Evolutionary conservation across 2,888 invertebrate species (phyloP).

Genomic region (Morpho deidamia): DNA sequence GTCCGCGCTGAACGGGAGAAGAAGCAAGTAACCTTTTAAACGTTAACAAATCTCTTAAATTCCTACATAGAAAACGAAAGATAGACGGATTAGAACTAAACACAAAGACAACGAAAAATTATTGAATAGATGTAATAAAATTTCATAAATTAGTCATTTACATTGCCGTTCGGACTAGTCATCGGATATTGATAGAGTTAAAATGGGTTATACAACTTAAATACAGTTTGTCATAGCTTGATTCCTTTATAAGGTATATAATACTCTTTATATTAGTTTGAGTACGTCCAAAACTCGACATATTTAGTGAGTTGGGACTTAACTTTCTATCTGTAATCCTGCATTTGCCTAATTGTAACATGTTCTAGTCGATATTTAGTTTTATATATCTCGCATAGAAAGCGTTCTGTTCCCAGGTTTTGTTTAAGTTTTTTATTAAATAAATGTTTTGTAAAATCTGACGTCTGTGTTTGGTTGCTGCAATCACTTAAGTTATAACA

Average conservation of each 20-base stretch:
- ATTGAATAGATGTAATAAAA: no score
- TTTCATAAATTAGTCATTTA: no score
- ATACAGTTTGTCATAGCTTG: no score
- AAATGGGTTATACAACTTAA: no score
- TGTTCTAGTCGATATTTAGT: conserved; percentile 57
- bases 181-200: no score
- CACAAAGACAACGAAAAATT: no score
- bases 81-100: not conserved
- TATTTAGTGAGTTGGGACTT: conserved; percentile 36
- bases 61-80: not conserved
- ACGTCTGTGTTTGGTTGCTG: not conserved
- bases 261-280: no score
- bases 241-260: no score
- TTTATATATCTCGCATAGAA: conserved; percentile 62
- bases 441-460: conserved; percentile 4
- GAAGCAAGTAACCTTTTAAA: conserved; percentile 72
- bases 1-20: conserved; percentile 66
- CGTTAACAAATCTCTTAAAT: not conserved
- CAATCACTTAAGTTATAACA: not conserved
- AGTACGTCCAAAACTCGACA: conserved; percentile 4
- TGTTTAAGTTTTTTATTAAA: conserved; percentile 36
- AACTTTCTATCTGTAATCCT: conserved; percentile 48
- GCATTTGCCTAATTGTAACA: conserved; percentile 54
- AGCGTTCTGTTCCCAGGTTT: conserved; percentile 55
- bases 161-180: no score